Evolutionary conservation across 23 tunicate genomes (phyloP).

Genomic region (Oikopleura albicans): DNA sequence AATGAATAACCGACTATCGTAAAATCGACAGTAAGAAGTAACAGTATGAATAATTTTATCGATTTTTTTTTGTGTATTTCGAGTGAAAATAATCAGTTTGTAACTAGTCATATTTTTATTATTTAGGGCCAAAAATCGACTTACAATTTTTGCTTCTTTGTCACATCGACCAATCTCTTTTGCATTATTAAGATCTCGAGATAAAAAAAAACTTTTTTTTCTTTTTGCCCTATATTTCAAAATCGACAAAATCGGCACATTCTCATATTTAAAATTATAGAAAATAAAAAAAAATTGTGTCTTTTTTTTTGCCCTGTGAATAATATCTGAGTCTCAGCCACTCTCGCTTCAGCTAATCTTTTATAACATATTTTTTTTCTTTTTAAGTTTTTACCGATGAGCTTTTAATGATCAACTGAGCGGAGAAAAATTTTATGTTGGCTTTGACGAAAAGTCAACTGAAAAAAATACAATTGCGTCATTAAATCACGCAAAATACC

Average conservation of each 20-base stretch:
- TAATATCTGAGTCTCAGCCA: neutral
- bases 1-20: too few species aligned
- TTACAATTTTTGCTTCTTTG: too few species aligned
- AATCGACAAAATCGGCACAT: neutral
- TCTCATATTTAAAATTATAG: neutral
- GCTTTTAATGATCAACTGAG: conserved; percentile 19
- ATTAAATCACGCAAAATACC: neutral
- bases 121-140: too few species aligned
- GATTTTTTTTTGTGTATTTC: too few species aligned
- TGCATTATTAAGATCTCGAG: too few species aligned
- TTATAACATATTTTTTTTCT: neutral
- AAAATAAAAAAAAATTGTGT: neutral
- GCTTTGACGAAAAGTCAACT: neutral
- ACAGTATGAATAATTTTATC: too few species aligned
- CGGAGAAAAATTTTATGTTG: conserved; percentile 17
- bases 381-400: neutral
- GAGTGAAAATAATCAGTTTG: too few species aligned
- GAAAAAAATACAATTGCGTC: neutral
- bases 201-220: too few species aligned
- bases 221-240: neutral
- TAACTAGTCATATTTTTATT: too few species aligned
- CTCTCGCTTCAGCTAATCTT: too few species aligned
- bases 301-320: neutral
- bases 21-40: too few species aligned
- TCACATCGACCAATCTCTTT: too few species aligned